Conservation (phyloP, 1,140 invertebrate species). For the Drosophila sulfurigaster region DNA sequence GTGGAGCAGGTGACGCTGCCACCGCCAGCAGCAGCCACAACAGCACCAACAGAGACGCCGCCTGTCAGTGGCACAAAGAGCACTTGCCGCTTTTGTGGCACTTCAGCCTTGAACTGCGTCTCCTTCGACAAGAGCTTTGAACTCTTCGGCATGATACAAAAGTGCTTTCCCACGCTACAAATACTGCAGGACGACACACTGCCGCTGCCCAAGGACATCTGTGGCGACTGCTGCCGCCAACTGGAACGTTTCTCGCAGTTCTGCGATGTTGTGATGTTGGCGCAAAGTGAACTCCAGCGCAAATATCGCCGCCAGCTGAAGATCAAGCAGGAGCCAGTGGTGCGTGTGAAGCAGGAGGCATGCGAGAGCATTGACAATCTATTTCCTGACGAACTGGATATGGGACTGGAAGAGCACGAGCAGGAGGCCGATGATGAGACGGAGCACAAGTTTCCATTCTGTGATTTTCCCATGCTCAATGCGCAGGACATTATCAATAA, state of each 20-base stretch:
- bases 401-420: conserved; percentile 69
- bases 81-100: conserved; percentile 75
- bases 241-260: conserved; percentile 71
- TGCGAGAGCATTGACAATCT: conserved; percentile 74
- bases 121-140: conserved; percentile 77
- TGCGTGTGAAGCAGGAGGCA: conserved; percentile 78
- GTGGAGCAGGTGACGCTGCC: conserved; percentile 49
- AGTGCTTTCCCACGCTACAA: conserved; percentile 81
- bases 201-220: conserved; percentile 76
- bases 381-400: conserved; percentile 76
- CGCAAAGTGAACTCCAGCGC: conserved; percentile 73
- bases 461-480: conserved; percentile 78
- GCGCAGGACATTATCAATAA: conserved; percentile 82
- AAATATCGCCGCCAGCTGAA: conserved; percentile 76
- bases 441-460: conserved; percentile 80
- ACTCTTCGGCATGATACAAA: conserved; percentile 78
- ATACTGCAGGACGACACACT: conserved; percentile 78
- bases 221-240: conserved; percentile 61
- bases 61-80: conserved; percentile 28
- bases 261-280: conserved; percentile 75
- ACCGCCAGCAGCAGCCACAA: neutral
- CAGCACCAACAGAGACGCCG: conserved; percentile 16
- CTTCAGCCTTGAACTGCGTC: conserved; percentile 53
- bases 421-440: conserved; percentile 50
- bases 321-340: conserved; percentile 79